These are phyloP conservation scores for Chionodraco myersi DNA, from an alignment of 2,113 vertebrate genomes.

Conservation along the genomic window DNA sequence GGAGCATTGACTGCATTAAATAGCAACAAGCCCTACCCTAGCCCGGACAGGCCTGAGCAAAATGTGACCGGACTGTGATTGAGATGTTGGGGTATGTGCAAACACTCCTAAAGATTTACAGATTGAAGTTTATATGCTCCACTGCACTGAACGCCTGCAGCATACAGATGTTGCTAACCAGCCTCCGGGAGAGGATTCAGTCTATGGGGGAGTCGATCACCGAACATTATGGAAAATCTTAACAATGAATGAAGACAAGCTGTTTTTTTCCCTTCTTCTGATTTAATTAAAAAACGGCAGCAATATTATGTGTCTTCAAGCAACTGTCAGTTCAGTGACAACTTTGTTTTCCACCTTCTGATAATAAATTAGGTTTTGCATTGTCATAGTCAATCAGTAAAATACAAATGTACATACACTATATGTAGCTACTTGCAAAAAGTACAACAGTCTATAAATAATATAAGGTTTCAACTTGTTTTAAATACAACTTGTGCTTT, in stretches of 20 bases:
- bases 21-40: slow-evolving; percentile 37
- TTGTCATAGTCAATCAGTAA: not conserved
- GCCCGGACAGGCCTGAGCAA: slow-evolving; percentile 17
- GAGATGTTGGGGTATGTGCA: slow-evolving; percentile 55
- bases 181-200: slow-evolving; percentile 35
- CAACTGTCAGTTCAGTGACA: slow-evolving; percentile 16
- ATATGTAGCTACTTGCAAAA: not conserved
- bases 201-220: slow-evolving; percentile 31
- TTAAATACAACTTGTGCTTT: not conserved
- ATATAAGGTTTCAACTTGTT: not conserved
- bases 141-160: slow-evolving; percentile 22
- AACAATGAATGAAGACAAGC: slow-evolving; percentile 39
- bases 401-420: not conserved
- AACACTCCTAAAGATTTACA: slow-evolving; percentile 54
- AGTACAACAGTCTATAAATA: not conserved
- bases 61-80: slow-evolving; percentile 47
- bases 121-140: slow-evolving; percentile 51
- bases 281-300: slow-evolving; percentile 10
- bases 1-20: slow-evolving; percentile 34
- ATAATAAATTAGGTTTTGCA: not conserved
- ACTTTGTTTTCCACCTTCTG: slow-evolving; percentile 8
- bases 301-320: slow-evolving; percentile 34
- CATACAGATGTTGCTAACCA: slow-evolving; percentile 58
- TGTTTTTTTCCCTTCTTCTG: slow-evolving; percentile 9
- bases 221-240: slow-evolving; percentile 25